These are phyloP conservation scores for Rhodophaea formosa DNA, from an alignment of 2,888 invertebrate genomes.

Conservation along the genomic window DNA sequence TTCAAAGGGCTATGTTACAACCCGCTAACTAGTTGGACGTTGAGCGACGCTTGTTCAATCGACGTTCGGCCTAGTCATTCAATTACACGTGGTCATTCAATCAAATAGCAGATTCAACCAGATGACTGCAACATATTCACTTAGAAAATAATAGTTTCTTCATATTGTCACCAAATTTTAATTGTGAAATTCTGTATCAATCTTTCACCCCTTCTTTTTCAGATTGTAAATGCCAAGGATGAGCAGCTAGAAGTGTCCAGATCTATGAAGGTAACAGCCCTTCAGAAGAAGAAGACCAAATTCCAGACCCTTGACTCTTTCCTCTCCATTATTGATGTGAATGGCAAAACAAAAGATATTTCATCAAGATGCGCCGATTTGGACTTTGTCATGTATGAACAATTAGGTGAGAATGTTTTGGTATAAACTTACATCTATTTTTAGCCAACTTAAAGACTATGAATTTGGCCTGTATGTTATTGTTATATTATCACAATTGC, in stretches of 20 bases:
- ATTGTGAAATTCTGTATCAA: too few relatives aligned
- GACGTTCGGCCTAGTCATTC: too few relatives aligned
- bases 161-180: too few relatives aligned
- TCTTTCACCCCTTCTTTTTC: slow-evolving; percentile 32
- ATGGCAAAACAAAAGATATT: slow-evolving; percentile 77
- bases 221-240: slow-evolving; percentile 82
- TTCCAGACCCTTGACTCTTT: slow-evolving; percentile 86
- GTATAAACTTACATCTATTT: not conserved
- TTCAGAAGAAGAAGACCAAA: slow-evolving; percentile 76
- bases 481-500: too few relatives aligned
- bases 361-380: slow-evolving; percentile 87
- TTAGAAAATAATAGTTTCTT: too few relatives aligned
- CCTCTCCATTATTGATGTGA: slow-evolving; percentile 76
- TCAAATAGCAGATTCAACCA: too few relatives aligned
- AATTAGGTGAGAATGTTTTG: slow-evolving; percentile 62
- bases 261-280: slow-evolving; percentile 83
- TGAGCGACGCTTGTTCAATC: too few relatives aligned
- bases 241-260: slow-evolving; percentile 83
- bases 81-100: too few relatives aligned
- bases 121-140: too few relatives aligned
- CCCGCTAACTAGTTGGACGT: too few relatives aligned
- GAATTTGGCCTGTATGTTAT: too few relatives aligned
- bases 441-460: not conserved
- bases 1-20: too few relatives aligned
- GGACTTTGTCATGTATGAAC: slow-evolving; percentile 86